A percentile compares a stretch with the other conserved stretches of the same genome.
Conservation (phyloP, 2,797 vertebrate species). For the Poeciliopsis presidionis region DNA sequence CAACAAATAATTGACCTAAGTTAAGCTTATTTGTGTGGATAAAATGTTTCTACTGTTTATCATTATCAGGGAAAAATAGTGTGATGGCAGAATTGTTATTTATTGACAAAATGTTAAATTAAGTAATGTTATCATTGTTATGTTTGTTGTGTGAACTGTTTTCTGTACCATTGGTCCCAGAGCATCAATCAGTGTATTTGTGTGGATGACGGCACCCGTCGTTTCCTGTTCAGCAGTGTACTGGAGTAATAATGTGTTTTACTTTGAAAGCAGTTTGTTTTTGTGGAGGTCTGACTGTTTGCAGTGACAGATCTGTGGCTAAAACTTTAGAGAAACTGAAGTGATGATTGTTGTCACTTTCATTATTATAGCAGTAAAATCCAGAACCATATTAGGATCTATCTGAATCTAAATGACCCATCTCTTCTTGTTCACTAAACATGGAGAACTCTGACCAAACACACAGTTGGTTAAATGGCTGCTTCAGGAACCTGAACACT, state of each 20-base stretch:
- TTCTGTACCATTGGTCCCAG: too few species aligned
- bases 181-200: too few species aligned
- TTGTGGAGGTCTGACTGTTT: not conserved
- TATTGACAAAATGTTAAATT: not conserved
- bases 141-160: too few species aligned
- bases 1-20: not conserved
- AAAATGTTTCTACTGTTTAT: not conserved
- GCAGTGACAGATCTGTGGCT: not conserved
- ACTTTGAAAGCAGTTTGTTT: not conserved
- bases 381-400: not conserved
- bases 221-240: not conserved
- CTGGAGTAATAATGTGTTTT: not conserved
- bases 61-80: not conserved
- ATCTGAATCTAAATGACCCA: not conserved
- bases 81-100: not conserved
- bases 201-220: too few species aligned
- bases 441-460: not conserved
- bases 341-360: not conserved
- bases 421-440: not conserved
- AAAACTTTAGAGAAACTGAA: not conserved
- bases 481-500: not conserved
- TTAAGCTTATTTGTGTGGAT: too few species aligned
- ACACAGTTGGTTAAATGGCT: not conserved
- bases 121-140: not conserved
- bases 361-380: not conserved